A percentile compares a stretch with the other conserved stretches of the same genome.
phyloP scores from a whole-genome alignment of 2,113 vertebrate genomes.

The Calyptomena viridis region DNA sequence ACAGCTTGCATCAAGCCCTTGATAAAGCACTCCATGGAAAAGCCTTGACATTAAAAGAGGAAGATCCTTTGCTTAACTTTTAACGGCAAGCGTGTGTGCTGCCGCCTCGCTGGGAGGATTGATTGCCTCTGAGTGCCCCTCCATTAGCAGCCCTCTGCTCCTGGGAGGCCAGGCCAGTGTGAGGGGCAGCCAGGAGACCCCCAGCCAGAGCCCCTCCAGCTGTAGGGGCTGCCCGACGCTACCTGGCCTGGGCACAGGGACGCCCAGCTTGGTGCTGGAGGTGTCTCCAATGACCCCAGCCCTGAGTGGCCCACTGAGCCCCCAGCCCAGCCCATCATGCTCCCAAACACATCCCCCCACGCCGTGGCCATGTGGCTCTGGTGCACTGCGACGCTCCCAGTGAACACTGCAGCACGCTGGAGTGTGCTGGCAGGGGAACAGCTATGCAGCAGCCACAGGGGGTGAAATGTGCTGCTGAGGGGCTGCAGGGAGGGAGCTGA shows the following conservation, averaged over 20 bases:
- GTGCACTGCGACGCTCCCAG: accelerated
- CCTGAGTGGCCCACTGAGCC: accelerated
- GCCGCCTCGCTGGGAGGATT: not conserved
- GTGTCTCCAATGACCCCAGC: not conserved
- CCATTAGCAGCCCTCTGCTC: not conserved
- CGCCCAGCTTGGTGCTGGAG: not conserved
- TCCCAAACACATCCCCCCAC: accelerated
- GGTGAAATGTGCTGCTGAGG: not conserved
- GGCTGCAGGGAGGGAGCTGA: not conserved
- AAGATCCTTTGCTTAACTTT: slow-evolving; percentile 50
- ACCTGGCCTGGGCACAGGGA: accelerated
- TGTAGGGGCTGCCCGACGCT: accelerated
- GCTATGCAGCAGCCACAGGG: not conserved
- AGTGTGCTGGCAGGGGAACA: accelerated
- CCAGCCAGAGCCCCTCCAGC: not conserved
- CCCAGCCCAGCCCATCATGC: accelerated
- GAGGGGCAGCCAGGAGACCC: not conserved
- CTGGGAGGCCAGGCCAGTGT: not conserved
- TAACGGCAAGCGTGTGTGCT: not conserved
- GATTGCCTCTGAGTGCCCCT: not conserved
- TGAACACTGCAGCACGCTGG: accelerated
- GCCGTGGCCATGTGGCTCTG: accelerated
- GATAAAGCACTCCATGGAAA: slow-evolving; percentile 13
- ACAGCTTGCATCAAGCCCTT: slow-evolving; percentile 17
- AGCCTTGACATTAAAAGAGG: slow-evolving; percentile 57